Evolutionary conservation across 2,797 vertebrate genomes (phyloP).

Genomic region (Steatocranus sp.): DNA sequence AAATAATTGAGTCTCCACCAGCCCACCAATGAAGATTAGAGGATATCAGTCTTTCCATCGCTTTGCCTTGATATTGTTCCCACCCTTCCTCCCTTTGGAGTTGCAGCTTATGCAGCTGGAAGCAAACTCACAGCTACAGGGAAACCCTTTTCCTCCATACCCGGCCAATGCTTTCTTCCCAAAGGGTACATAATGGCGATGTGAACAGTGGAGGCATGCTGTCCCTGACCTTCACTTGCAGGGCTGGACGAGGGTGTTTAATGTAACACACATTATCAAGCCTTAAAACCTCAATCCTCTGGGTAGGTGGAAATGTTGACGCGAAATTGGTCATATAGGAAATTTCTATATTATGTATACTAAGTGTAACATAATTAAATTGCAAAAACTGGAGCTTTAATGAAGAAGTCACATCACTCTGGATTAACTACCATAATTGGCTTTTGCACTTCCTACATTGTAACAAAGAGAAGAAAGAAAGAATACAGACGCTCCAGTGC

Average conservation of each 20-base stretch:
- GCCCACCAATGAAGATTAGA: conserved; percentile 65
- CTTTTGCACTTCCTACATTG: background rate
- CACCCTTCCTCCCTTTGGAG: conserved; percentile 65
- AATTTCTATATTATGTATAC: background rate
- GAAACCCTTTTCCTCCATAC: conserved; percentile 34
- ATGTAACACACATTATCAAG: conserved; percentile 55
- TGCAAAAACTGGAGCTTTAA: background rate
- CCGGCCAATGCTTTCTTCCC: conserved; percentile 27
- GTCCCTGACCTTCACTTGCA: conserved; percentile 1
- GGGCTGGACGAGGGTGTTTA: conserved; percentile 32
- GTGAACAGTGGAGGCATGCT: conserved; percentile 14
- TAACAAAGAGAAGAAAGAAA: background rate
- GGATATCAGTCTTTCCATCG: conserved; percentile 61
- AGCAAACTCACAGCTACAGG: conserved; percentile 33
- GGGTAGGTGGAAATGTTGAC: conserved; percentile 1
- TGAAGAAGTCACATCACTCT: background rate
- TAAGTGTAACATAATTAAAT: background rate
- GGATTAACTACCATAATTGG: background rate
- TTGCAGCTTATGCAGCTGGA: conserved; percentile 47
- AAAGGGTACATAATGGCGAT: conserved; percentile 17
- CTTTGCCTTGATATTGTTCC: conserved; percentile 60
- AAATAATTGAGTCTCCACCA: conserved; percentile 51
- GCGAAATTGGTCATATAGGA: background rate
- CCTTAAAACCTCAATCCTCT: background rate
- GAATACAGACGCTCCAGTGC: background rate